Percentiles rank a stretch among this genome's conserved stretches.
Evolutionary conservation across 2,888 invertebrate species (phyloP).

Genomic region (Cantharis flavilabris): DNA sequence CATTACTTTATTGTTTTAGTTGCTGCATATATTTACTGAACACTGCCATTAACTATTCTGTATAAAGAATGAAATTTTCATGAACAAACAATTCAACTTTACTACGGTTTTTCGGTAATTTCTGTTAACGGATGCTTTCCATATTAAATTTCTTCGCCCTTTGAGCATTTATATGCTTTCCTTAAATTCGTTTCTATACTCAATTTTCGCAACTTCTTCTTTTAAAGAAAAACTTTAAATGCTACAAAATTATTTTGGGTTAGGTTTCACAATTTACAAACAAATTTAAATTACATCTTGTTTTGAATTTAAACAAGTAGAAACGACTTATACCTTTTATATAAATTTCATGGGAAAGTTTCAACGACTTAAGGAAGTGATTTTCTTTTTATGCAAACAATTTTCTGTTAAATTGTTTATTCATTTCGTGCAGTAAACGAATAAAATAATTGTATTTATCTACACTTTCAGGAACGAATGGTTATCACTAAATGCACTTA

Average conservation of each 20-base stretch:
- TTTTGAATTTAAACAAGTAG: constrained; percentile 2
- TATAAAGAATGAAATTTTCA: neutral
- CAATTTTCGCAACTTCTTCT: neutral
- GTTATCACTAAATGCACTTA: neutral
- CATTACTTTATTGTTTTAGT: neutral
- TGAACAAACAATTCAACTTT: neutral
- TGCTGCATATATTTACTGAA: neutral
- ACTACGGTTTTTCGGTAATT: constrained; percentile 9
- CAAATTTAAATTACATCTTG: constrained; percentile 6
- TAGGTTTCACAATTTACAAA: neutral
- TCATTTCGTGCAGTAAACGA: neutral
- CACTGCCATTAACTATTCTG: neutral
- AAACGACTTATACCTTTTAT: neutral
- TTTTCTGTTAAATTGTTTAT: neutral
- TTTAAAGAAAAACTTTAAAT: constrained; percentile 3
- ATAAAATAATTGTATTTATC: neutral
- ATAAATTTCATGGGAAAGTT: neutral
- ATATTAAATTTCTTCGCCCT: neutral
- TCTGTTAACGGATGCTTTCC: neutral
- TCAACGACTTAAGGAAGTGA: neutral
- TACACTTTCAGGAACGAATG: neutral
- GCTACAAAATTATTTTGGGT: neutral
- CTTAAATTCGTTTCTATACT: neutral
- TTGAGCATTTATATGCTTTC: neutral
- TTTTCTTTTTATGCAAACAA: neutral